phyloP scores from a whole-genome alignment of 2,113 vertebrate genomes.

The Notarius lentiginosus region DNA sequence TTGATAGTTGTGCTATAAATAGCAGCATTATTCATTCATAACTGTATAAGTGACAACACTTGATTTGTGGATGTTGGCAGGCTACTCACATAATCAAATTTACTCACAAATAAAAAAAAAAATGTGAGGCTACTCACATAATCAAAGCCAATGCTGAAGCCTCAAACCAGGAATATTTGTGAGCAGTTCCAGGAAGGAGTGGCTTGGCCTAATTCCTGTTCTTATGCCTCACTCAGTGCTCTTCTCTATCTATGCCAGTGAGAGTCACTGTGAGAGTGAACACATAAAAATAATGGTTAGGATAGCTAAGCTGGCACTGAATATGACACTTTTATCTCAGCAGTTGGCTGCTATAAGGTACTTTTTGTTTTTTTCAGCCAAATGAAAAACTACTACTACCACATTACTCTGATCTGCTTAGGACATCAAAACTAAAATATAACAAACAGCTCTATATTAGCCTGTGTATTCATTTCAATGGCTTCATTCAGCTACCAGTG shows the following conservation, averaged over 20 bases:
- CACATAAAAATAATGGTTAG: neutral
- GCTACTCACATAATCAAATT: constrained; percentile 7
- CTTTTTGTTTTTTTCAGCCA: neutral
- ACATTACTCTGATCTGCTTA: constrained; percentile 1
- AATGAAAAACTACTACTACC: neutral
- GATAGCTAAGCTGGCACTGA: constrained; percentile 2
- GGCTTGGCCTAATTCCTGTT: neutral
- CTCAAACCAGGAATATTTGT: constrained; percentile 10
- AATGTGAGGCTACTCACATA: neutral
- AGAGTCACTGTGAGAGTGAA: constrained; percentile 4
- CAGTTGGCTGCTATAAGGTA: neutral
- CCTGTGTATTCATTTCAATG: neutral
- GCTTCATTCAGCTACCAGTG: neutral
- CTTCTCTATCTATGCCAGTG: neutral
- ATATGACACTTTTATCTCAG: neutral
- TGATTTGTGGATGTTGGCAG: constrained; percentile 9
- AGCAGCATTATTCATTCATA: neutral
- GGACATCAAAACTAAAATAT: neutral
- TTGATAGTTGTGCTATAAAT: neutral
- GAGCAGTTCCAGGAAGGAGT: constrained; percentile 17
- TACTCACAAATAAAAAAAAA: too few relatives aligned
- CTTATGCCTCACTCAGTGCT: constrained; percentile 27
- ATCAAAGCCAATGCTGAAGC: constrained; percentile 20
- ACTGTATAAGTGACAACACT: neutral
- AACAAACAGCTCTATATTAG: neutral